These are phyloP conservation scores for Parasteatoda lunata DNA, from an alignment of 2,888 invertebrate genomes.

Conservation along the genomic window DNA sequence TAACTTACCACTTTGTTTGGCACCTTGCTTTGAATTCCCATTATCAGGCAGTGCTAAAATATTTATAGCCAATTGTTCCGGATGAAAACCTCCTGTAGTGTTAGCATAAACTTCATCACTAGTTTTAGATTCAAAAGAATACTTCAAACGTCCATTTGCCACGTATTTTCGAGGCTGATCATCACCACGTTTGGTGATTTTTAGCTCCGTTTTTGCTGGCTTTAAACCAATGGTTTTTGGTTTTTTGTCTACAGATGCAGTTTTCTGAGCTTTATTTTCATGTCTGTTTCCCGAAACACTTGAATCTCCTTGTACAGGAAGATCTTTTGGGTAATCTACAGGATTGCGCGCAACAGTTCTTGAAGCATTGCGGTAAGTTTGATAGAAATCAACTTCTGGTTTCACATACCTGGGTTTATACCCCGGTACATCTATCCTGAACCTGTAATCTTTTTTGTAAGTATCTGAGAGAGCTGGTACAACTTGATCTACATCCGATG, in stretches of 20 bases:
- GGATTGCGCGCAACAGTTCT: not conserved
- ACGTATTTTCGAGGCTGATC: constrained; percentile 17
- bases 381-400: constrained; percentile 35
- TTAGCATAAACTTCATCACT: constrained; percentile 35
- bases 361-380: constrained; percentile 34
- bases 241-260: constrained; percentile 22
- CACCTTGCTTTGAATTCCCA: not conserved
- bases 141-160: constrained; percentile 43
- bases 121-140: constrained; percentile 37
- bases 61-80: constrained; percentile 47
- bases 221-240: not conserved
- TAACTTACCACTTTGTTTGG: constrained; percentile 24
- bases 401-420: constrained; percentile 29
- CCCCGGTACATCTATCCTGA: constrained; percentile 13
- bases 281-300: constrained; percentile 9
- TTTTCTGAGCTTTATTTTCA: constrained; percentile 8
- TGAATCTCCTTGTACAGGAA: constrained; percentile 51
- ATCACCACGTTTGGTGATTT: constrained; percentile 11
- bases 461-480: not conserved
- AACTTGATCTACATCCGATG: not conserved
- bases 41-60: constrained; percentile 28
- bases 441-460: not conserved
- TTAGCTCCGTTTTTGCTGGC: not conserved
- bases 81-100: constrained; percentile 13
- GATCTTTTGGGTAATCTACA: not conserved